Base-by-base conservation (phyloP, 2,888 invertebrate genomes). In the Frankliniella intonsa region DNA sequence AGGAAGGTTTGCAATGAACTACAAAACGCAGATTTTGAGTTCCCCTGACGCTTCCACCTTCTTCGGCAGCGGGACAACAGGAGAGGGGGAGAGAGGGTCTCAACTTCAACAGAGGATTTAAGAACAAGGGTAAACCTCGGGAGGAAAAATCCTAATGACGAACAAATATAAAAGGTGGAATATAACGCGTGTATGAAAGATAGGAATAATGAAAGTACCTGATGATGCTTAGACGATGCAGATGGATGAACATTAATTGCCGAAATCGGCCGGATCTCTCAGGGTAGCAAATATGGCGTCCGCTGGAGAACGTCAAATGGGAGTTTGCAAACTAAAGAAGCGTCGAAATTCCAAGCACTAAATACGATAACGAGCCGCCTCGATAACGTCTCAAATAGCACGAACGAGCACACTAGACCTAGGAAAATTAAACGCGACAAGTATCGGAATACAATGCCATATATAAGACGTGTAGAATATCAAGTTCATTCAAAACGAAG, bases 401-500 rank as follows among this genome's bases (percentile, higher is more conserved):
- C 12, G 25, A 76, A 25, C 10, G 22, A 76, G 69, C 25, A 22
- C 25, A 25, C 69, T 10, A 22, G 25, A 76, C 25, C 25, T 76
- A 12, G 25, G 12, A 9, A 10, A 76, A 12, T 25, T 76, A 12
- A 22, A 22, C 69, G 25, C 22, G 9, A n/a, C 12, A 76, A 25
- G 12, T 25, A 76, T 12, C 25, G 69, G 25, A 76, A 76, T 76
- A 76, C 25, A 76, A 19, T 55, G 22, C 12, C 69, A 76, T 10
- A 10, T 22, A 76, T 25, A n/a, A 12, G 25, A n/a, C 69, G 69
- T 25, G n/a, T 25, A 25, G 69, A 22, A 76, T 76, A 76, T 76
- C 69, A 76, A 76, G 69, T 76, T 76, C 25, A 76, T 76, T 76
- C 69, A 76, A 76, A 76, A 76, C 69, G 69, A 76, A 76, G 69